Evolutionary conservation across 2,888 invertebrate species (phyloP), one percentile per base, ranked within the genome.

Genomic region (Hydropsyche betteni): DNA sequence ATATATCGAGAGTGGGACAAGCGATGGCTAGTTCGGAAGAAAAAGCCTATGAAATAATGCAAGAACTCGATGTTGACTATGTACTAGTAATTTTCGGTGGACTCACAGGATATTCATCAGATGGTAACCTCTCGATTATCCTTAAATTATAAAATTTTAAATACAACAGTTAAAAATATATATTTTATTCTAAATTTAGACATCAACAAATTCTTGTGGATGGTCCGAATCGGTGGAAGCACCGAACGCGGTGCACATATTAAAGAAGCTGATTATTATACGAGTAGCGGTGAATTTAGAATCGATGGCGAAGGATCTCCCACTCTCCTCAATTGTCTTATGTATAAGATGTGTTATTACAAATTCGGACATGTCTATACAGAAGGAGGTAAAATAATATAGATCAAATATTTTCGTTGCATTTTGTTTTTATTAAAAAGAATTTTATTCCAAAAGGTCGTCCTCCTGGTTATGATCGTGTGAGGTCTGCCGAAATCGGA

Each of bases 321-420:
- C 50, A 93, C 93, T 16, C 88, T 99, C 81, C 92, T 98, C 81
- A 98, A 99, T 88, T 98, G 97, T 83, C 91, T 99, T 79, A 99
- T 99, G 99, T 99, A 99, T 88, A 99, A 99, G 89, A 95, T 99
- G 95, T 98, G 97, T 87, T 99, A 99, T 85, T 98, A 99, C 87
- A 91, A 96, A 83, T 99, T 99, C 84, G 98, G 98, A 0, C 94
- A 95, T 82, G 95, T 98, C 78, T 98, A 97, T 84, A 98, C 98
- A 0, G 98, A 98, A 88, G 95, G 94, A 82, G 94, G 95, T 92
- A 80, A 84, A 61, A 24, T 24, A 1, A 61, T 16, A 53, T 3
- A n/a, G 12, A 14, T 12, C n/a, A 12, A 10, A 12, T 61, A 61
- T 24, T 24, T 24, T 14, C 3, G 4, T 10, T 1, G 4, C 4